Percentiles rank a stretch among this genome's conserved stretches.
phyloP scores from a whole-genome alignment of 2,113 vertebrate species.

The Lethenteron camtschaticum region DNA sequence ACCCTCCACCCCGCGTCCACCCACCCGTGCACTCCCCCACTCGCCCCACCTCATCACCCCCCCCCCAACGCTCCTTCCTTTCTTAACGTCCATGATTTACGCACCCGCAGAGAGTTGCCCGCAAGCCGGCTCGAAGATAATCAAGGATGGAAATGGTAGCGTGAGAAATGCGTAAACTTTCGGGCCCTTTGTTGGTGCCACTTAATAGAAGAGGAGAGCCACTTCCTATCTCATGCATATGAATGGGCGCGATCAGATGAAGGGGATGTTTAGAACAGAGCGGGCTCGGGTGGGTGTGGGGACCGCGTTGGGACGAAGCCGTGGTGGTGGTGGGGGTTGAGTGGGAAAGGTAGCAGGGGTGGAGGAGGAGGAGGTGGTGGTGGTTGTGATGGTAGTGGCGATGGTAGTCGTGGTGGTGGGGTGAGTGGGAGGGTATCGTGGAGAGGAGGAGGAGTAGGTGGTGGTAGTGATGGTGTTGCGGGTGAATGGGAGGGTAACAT shows the following conservation, averaged over 20 bases:
- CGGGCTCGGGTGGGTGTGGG: background rate
- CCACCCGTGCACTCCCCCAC: background rate
- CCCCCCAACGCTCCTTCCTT: background rate
- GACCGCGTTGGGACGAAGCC: background rate
- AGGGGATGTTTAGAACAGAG: background rate
- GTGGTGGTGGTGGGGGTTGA: background rate
- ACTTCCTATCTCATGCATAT: slow-evolving; percentile 6
- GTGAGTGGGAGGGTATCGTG: background rate
- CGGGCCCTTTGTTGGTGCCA: slow-evolving; percentile 1
- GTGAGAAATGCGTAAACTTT: slow-evolving; percentile 2
- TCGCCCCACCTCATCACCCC: background rate
- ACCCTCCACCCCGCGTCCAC: background rate
- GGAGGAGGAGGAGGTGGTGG: background rate
- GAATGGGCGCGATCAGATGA: slow-evolving; percentile 2
- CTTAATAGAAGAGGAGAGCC: slow-evolving; percentile 1
- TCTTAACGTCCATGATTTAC: background rate
- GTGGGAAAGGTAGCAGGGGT: background rate
- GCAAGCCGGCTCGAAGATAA: background rate
- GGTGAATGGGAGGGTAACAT: background rate
- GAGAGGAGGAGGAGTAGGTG: background rate
- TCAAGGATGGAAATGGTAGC: background rate
- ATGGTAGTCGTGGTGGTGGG: background rate
- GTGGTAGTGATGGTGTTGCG: background rate
- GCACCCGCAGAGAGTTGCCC: background rate
- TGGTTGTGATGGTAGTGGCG: background rate